Percentiles rank a stretch among this genome's conserved stretches.
These are phyloP conservation scores for Leptinotarsa tumamoca DNA, from an alignment of 2,888 invertebrate species.

Conservation along the genomic window DNA sequence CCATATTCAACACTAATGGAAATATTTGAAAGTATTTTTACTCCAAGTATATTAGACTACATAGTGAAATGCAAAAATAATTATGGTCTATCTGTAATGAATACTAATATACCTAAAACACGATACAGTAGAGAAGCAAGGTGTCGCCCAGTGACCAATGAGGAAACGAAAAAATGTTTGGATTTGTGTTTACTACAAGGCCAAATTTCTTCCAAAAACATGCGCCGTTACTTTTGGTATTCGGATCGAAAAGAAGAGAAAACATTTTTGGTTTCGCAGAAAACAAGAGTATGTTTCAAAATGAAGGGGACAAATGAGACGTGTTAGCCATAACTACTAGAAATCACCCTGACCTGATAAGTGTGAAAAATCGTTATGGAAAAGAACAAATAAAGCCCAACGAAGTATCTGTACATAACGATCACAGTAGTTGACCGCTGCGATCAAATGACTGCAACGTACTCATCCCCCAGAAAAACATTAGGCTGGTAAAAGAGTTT, in stretches of 20 bases:
- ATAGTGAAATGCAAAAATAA: conserved; percentile 27
- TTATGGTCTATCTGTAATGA: conserved; percentile 25
- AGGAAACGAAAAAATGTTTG: conserved; percentile 29
- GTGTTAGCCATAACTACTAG: too few relatives aligned
- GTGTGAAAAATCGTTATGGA: neutral
- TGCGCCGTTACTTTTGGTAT: too few relatives aligned
- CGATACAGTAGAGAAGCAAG: conserved; percentile 20
- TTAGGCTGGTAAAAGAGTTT: conserved; percentile 56
- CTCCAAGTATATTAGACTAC: conserved; percentile 26
- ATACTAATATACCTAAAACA: conserved; percentile 29
- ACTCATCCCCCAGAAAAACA: conserved; percentile 55
- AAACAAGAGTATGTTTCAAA: too few relatives aligned
- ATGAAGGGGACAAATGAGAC: too few relatives aligned
- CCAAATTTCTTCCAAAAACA: conserved; percentile 11
- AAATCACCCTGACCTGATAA: too few relatives aligned
- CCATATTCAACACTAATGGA: neutral
- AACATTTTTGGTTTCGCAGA: too few relatives aligned
- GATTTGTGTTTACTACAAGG: conserved; percentile 18
- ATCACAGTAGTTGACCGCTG: conserved; percentile 17
- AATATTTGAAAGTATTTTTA: conserved; percentile 25
- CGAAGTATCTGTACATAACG: conserved; percentile 16
- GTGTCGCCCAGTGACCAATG: conserved; percentile 22
- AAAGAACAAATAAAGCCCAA: conserved; percentile 19
- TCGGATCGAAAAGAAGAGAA: too few relatives aligned
- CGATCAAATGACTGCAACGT: conserved; percentile 32